These are phyloP conservation scores for Notarius quadriscutis DNA, from an alignment of 2,113 vertebrate species.

Conservation along the genomic window DNA sequence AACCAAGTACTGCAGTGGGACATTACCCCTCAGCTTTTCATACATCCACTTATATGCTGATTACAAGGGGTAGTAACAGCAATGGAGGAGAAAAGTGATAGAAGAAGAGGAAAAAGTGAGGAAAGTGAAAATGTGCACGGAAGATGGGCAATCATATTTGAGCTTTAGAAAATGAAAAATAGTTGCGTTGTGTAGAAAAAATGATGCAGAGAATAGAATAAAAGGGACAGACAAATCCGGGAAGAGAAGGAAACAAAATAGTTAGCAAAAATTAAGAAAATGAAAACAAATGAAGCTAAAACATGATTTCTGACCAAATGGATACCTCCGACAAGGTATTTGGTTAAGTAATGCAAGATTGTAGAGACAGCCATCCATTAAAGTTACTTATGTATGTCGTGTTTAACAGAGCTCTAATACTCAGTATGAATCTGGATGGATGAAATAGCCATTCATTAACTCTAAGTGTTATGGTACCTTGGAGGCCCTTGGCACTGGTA, in stretches of 20 bases:
- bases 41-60: conserved; percentile 93
- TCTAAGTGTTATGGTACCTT: conserved; percentile 72
- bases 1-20: conserved; percentile 84
- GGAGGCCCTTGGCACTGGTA: conserved; percentile 86
- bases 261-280: not conserved
- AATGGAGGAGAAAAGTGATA: not conserved
- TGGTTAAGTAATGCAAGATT: not conserved
- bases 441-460: not conserved
- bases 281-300: not conserved
- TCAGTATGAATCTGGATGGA: no score
- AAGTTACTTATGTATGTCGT: not conserved
- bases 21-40: conserved; percentile 73
- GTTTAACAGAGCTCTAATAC: no score
- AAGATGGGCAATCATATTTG: not conserved
- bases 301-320: not conserved
- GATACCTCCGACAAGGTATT: no score
- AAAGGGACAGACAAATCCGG: not conserved
- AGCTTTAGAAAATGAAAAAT: not conserved
- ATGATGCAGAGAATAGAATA: not conserved
- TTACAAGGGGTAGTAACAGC: not conserved
- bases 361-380: not conserved
- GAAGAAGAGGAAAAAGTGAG: not conserved
- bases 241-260: conserved; percentile 11
- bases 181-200: not conserved
- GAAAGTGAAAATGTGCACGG: not conserved